These are phyloP conservation scores for Ramphastos sulfuratus DNA, from an alignment of 2,113 vertebrate genomes.

Conservation along the genomic window DNA sequence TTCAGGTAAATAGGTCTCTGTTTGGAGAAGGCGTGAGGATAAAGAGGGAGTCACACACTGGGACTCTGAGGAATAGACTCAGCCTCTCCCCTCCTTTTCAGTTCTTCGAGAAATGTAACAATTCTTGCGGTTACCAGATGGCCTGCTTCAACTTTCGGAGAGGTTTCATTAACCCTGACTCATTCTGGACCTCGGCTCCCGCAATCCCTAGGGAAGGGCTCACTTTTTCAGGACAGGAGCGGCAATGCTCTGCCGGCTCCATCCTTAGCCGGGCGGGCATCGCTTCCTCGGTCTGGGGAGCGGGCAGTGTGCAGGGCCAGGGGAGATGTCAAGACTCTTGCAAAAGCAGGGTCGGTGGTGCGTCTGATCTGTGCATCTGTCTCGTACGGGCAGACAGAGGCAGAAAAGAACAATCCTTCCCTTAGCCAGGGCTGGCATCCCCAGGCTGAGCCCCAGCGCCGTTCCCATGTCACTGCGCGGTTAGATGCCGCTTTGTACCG, in stretches of 20 bases:
- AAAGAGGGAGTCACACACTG: rapidly evolving
- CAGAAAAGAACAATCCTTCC: neutral
- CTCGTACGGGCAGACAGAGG: neutral
- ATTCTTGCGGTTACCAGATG: neutral
- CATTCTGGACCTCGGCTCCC: neutral
- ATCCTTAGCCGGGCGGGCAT: neutral
- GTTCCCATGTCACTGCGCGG: neutral
- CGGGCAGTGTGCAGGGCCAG: neutral
- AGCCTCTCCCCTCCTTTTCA: neutral
- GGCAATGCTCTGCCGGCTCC: neutral
- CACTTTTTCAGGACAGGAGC: neutral
- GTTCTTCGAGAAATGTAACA: neutral
- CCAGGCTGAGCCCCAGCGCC: neutral
- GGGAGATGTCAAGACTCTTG: neutral
- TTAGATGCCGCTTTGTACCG: neutral
- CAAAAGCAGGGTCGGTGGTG: neutral
- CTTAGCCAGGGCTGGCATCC: neutral
- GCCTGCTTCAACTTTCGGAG: neutral
- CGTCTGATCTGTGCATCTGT: rapidly evolving
- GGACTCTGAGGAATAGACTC: neutral
- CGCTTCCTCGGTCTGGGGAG: too few relatives aligned
- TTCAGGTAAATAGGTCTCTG: neutral
- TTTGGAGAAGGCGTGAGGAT: neutral
- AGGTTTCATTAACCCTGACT: neutral
- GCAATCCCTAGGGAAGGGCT: neutral